Evolutionary conservation across 2,113 vertebrate species (phyloP), one percentile per base, ranked within the genome.

Genomic region (Xiphophorus couchianus): DNA sequence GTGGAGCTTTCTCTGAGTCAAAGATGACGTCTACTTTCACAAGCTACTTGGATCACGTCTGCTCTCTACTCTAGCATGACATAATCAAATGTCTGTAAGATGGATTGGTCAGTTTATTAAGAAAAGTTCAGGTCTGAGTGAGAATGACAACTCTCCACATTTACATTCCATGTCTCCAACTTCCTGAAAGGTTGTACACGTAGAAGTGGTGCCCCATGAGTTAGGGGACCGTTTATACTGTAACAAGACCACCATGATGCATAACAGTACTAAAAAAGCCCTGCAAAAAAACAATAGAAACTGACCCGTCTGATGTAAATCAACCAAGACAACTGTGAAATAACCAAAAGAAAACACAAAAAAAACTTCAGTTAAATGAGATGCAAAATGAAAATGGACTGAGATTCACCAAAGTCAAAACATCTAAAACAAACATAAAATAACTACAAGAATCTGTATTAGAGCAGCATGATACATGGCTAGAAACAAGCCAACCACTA

Each of bases 31-130:
- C 65, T 61, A 73, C 71, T 63, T 82, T 66, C 11, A 66, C 78
- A 28, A 62, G 64, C 27, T 14, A 44, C 29, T 87, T 75, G 85
- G 84, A 78, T 88, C 81, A 83, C 15, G 48, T 84, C 84, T 84
- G 75, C 79, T 33, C 13, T 68, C 35, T 29, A 14, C 33, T 33
- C 19, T 48, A 37, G 35, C 4, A 19, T 1, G 66, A 81, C 39
- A 48, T 69, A 13, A 71, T 77, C 37, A 51, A 33, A 17, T 51
- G 30, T n/a, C 60, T 74, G 39, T 61, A 66, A 64, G 35, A 37
- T 17, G 35, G 15, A 31, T 11, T 12, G 1, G n/a, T 10, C 25
- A 11, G 37, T 13, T 10, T 35, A 14, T 60, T 39, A 1, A 30
- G 14, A 0, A 29, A 44, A 15, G 51, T 10, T 48, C 14, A 66